These are phyloP conservation scores for Campylorhamphus procurvoides DNA, from an alignment of 2,113 vertebrate genomes.

Conservation along the genomic window DNA sequence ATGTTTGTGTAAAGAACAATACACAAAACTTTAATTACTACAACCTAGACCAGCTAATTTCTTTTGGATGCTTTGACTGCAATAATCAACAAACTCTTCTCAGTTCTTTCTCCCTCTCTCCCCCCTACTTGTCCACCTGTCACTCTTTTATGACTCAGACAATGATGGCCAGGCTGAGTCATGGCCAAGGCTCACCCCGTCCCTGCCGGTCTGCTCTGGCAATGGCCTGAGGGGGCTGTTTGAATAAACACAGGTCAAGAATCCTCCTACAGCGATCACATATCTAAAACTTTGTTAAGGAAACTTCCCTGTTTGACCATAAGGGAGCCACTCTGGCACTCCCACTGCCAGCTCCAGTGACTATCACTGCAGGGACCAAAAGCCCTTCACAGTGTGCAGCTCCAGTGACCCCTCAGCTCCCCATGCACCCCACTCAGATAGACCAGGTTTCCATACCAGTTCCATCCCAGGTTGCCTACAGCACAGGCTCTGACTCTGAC, in stretches of 20 bases:
- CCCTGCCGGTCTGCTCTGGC: background rate
- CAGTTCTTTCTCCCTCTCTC: background rate
- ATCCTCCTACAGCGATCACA: background rate
- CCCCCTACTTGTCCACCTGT: background rate
- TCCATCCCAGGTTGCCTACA: background rate
- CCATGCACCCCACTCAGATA: background rate
- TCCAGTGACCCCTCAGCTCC: background rate
- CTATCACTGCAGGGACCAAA: background rate
- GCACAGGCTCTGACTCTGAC: background rate
- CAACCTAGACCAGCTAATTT: background rate
- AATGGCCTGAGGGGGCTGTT: rapidly evolving
- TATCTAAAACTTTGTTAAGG: background rate
- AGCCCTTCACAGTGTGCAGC: background rate
- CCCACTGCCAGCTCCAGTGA: background rate
- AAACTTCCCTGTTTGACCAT: background rate
- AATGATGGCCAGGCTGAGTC: background rate
- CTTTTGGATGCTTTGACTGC: background rate
- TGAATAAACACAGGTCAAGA: background rate
- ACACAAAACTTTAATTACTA: background rate
- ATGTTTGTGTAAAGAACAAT: background rate
- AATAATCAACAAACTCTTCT: background rate
- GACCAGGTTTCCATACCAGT: no score
- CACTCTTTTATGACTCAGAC: background rate
- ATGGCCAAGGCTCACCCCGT: background rate
- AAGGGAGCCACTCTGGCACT: background rate